Conservation (phyloP, 2,113 vertebrate genomes). For the Hippocampus guttulatus region DNA sequence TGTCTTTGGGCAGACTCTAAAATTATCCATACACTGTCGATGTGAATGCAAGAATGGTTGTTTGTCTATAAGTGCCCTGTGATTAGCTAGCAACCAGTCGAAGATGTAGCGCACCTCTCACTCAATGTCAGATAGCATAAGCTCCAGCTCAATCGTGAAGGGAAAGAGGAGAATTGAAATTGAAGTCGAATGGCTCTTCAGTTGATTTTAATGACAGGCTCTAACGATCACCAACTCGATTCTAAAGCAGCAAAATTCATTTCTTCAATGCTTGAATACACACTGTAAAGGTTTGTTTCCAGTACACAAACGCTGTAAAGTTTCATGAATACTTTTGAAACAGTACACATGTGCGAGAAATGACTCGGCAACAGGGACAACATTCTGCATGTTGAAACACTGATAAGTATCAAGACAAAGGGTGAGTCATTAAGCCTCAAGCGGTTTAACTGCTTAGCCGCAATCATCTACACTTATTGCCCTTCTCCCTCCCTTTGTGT, state of each 20-base stretch:
- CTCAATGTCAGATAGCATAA: not conserved
- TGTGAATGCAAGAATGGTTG: not conserved
- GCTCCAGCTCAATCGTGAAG: not conserved
- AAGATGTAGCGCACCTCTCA: not conserved
- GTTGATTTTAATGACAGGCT: too few species aligned
- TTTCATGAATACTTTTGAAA: not conserved
- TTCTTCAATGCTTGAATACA: not conserved
- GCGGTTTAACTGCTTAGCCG: slow-evolving; percentile 4
- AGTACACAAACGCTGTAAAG: too few species aligned
- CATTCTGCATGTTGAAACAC: slow-evolving; percentile 10
- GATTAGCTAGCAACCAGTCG: not conserved
- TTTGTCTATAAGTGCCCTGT: not conserved
- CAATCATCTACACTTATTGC: slow-evolving; percentile 20
- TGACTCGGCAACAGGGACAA: not conserved
- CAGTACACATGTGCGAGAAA: not conserved
- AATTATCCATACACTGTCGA: not conserved
- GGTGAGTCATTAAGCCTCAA: slow-evolving; percentile 29
- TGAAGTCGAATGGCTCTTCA: not conserved
- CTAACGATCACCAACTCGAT: not conserved
- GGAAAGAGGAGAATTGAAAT: not conserved
- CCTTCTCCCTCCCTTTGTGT: slow-evolving; percentile 8
- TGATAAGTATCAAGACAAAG: slow-evolving; percentile 27
- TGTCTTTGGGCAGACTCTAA: not conserved
- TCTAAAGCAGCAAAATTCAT: not conserved
- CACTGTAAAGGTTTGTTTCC: not conserved